phyloP scores from a whole-genome alignment of 2,113 vertebrate species.

The Macroglossus sobrinus region DNA sequence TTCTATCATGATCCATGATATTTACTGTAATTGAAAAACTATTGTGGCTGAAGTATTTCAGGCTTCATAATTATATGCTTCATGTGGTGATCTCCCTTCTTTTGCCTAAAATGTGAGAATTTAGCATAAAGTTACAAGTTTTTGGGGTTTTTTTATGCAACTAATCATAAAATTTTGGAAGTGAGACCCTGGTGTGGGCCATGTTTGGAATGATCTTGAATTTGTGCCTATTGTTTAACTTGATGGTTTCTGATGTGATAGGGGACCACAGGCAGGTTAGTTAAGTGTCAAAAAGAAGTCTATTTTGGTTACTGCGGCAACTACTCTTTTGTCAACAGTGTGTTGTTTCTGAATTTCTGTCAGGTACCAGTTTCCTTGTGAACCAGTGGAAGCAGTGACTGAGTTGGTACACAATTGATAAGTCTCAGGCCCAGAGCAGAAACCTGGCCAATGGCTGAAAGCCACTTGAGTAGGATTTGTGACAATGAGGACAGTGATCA shows the following conservation, averaged over 20 bases:
- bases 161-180: background rate
- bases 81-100: background rate
- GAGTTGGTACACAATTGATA: background rate
- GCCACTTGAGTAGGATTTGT: background rate
- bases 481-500: background rate
- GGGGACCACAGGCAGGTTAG: background rate
- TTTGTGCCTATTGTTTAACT: background rate
- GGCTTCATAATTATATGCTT: background rate
- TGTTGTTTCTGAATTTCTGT: background rate
- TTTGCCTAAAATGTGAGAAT: constrained; percentile 13
- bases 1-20: background rate
- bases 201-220: background rate
- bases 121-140: background rate
- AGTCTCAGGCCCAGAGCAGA: background rate
- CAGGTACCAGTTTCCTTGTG: background rate
- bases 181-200: background rate
- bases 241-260: background rate
- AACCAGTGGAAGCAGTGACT: background rate
- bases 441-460: background rate
- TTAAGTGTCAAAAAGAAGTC: background rate
- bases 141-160: background rate
- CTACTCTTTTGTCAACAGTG: background rate
- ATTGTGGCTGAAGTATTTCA: background rate
- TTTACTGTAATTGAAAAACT: background rate
- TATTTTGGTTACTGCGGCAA: background rate